phyloP scores from a whole-genome alignment of 2,888 invertebrate species.

The Monopis laevigella region DNA sequence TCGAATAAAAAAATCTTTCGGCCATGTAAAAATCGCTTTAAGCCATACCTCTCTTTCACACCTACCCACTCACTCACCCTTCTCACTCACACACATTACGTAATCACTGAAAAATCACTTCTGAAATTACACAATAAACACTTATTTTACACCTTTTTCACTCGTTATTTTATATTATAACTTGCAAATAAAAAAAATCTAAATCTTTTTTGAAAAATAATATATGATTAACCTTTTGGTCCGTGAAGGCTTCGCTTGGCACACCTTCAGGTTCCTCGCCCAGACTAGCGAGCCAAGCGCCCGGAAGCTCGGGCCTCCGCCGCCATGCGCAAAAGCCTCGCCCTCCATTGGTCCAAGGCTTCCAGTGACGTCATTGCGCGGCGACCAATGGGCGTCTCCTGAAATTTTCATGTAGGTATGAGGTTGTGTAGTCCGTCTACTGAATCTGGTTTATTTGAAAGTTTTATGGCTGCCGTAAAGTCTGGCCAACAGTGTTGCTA shows the following conservation, averaged over 20 bases:
- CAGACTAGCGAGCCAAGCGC: conserved; percentile 31
- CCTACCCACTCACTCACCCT: conserved; percentile 20
- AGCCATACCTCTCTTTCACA: conserved; percentile 23
- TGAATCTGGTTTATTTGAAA: too few relatives aligned
- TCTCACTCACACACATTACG: conserved; percentile 24
- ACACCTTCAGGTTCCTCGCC: conserved; percentile 38
- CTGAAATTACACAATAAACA: conserved; percentile 1
- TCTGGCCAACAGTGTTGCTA: too few relatives aligned
- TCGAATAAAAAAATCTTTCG: too few relatives aligned
- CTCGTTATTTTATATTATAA: background rate
- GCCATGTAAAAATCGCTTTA: conserved; percentile 29
- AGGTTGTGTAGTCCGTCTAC: too few relatives aligned
- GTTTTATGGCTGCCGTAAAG: too few relatives aligned
- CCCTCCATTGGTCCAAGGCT: conserved; percentile 40
- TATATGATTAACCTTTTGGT: conserved; percentile 37
- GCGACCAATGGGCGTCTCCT: conserved; percentile 40
- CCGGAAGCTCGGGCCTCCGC: conserved; percentile 27
- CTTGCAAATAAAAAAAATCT: conserved; percentile 3
- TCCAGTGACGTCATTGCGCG: conserved; percentile 46
- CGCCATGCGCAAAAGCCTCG: conserved; percentile 42
- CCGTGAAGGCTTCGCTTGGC: conserved; percentile 45
- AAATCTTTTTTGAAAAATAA: conserved; percentile 12
- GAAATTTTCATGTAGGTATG: conserved; percentile 62
- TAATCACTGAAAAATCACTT: conserved; percentile 13
- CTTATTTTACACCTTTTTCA: background rate